phyloP scores from a whole-genome alignment of 2,113 vertebrate species.

The Antidorcas marsupialis region DNA sequence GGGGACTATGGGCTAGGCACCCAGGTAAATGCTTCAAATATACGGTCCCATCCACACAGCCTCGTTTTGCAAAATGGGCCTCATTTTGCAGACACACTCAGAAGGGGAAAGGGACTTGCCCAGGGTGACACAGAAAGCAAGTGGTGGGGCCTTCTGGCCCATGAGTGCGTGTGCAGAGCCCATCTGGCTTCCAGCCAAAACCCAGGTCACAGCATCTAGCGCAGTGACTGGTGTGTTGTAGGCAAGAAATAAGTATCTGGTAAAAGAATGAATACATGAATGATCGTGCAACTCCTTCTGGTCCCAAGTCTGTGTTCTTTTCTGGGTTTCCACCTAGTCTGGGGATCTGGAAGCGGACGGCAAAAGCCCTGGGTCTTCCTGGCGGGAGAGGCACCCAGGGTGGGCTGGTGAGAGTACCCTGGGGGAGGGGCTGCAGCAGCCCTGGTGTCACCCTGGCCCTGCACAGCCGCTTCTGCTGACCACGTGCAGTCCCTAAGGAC shows the following conservation, averaged over 20 bases:
- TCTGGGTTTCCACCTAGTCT: neutral
- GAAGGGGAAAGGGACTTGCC: neutral
- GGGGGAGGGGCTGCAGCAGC: neutral
- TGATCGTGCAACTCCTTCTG: neutral
- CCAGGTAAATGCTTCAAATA: neutral
- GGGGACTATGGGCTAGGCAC: neutral
- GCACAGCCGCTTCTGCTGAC: neutral
- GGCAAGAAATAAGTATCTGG: neutral
- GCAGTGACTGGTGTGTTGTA: neutral
- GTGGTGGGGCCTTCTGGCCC: neutral
- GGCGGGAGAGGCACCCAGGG: neutral
- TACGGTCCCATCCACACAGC: neutral
- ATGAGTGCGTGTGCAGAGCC: neutral
- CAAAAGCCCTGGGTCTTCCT: neutral
- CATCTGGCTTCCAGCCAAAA: neutral
- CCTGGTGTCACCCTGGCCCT: constrained; percentile 37
- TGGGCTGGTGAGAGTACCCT: neutral
- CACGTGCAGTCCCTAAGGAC: constrained; percentile 58
- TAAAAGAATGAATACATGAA: neutral
- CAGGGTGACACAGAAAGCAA: neutral
- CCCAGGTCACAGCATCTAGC: neutral
- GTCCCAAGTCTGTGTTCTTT: neutral
- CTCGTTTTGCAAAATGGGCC: neutral
- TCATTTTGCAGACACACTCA: neutral
- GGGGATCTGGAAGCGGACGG: neutral